A percentile compares a stretch with the other conserved stretches of the same genome.
Evolutionary conservation across 2,113 vertebrate genomes (phyloP).

Genomic region (Anser brachyrhynchus): DNA sequence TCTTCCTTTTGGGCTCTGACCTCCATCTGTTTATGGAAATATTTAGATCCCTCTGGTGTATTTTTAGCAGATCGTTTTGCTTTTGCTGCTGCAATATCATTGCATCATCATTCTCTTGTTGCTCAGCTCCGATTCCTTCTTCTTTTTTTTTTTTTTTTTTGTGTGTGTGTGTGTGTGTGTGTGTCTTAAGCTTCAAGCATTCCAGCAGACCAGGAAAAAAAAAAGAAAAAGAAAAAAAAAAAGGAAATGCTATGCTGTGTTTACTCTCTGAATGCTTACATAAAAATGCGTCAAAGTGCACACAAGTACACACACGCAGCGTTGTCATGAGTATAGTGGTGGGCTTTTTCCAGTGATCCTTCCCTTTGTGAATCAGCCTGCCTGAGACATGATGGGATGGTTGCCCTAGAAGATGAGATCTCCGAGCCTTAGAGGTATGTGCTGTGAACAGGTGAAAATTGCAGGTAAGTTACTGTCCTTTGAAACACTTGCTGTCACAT

Average conservation of each 20-base stretch:
- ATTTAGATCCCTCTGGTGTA: conserved; percentile 67
- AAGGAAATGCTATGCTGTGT: background rate
- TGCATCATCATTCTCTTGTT: conserved; percentile 66
- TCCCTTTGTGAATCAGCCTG: conserved; percentile 1
- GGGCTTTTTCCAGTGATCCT: background rate
- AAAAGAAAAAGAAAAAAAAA: background rate
- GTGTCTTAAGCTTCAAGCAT: conserved; percentile 40
- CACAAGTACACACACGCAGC: background rate
- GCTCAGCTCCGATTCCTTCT: conserved; percentile 42
- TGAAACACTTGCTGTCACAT: background rate
- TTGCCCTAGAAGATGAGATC: background rate
- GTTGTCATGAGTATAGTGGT: background rate
- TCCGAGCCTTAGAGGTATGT: background rate
- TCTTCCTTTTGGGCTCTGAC: conserved; percentile 59
- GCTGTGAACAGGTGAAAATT: background rate
- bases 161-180: background rate
- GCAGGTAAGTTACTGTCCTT: background rate
- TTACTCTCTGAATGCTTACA: conserved; percentile 2
- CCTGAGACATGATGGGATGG: background rate
- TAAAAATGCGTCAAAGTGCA: background rate
- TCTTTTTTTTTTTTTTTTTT: background rate
- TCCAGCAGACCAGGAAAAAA: background rate
- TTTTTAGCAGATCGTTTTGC: conserved; percentile 77
- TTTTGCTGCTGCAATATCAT: conserved; percentile 65
- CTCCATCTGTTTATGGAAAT: conserved; percentile 81